Evolutionary conservation across 1,140 invertebrate genomes (phyloP), one percentile per base, ranked within the genome.

Genomic region (Hyposmocoma kahamanoa): DNA sequence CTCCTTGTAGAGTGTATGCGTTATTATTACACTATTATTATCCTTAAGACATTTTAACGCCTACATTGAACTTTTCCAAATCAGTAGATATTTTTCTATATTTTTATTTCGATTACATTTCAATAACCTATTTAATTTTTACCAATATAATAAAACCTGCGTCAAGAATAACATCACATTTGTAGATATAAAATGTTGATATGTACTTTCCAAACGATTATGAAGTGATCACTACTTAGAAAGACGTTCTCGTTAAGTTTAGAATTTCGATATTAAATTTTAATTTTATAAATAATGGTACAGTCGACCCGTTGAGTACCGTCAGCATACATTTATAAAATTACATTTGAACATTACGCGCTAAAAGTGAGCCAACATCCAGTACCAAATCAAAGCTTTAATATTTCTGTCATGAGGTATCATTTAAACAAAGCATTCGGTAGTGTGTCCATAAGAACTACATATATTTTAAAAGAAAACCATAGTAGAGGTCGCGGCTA

Each of bases 381-480:
- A 71, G 67, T 72, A 69, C 65, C 71, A 84, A 84, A 84, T 82
- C 81, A 84, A 84, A 84, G 81, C 81, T 84, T 84, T 82, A 81
- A 59, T 62, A 59, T 57, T 59, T 59, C 55, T n/a, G n/a, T n/a
- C n/a, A n/a, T n/a, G n/a, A n/a, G n/a, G n/a, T n/a, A n/a, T n/a
- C n/a, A n/a, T n/a, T n/a, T n/a, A n/a, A n/a, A n/a, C n/a, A n/a
- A n/a, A n/a, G n/a, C n/a, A n/a, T n/a, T n/a, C n/a, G n/a, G n/a
- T n/a, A n/a, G n/a, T n/a, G n/a, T n/a, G n/a, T n/a, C n/a, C n/a
- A n/a, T n/a, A n/a, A n/a, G n/a, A n/a, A n/a, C n/a, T n/a, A n/a
- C n/a, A n/a, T n/a, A n/a, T n/a, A n/a, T n/a, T n/a, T n/a, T n/a
- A n/a, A n/a, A n/a, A n/a, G n/a, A n/a, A n/a, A n/a, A n/a, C n/a